Conservation (phyloP, 2,113 vertebrate genomes). For the Thermophis baileyi region DNA sequence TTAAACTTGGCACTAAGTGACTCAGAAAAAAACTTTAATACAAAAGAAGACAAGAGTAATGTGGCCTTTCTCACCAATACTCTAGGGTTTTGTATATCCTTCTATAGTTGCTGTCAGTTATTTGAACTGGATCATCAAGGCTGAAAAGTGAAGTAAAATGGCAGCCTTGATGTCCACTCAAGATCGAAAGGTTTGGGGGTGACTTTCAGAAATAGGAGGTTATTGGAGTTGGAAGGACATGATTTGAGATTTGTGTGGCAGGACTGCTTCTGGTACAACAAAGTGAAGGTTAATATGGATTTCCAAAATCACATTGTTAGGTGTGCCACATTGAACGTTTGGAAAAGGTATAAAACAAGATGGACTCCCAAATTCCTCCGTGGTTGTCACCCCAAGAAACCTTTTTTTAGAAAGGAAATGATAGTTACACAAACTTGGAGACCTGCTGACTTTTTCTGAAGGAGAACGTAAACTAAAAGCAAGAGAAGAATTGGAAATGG, state of each 20-base stretch:
- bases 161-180: neutral
- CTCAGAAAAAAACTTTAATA: neutral
- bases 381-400: neutral
- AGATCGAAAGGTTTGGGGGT: neutral
- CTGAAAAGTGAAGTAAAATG: neutral
- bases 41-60: neutral
- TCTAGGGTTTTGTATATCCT: neutral
- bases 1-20: neutral
- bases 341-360: neutral
- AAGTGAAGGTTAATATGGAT: neutral
- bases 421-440: neutral
- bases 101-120: neutral
- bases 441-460: neutral
- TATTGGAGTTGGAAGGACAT: neutral
- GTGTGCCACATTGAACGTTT: neutral
- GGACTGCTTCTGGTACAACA: neutral
- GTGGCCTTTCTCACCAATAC: neutral
- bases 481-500: neutral
- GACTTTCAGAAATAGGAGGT: neutral
- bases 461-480: neutral
- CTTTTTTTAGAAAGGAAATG: neutral
- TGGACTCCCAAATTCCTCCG: neutral
- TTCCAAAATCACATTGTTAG: neutral
- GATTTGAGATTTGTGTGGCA: neutral
- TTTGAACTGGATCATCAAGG: neutral